Evolutionary conservation across 1,140 invertebrate genomes (phyloP).

Genomic region (Drosophila teissieri): DNA sequence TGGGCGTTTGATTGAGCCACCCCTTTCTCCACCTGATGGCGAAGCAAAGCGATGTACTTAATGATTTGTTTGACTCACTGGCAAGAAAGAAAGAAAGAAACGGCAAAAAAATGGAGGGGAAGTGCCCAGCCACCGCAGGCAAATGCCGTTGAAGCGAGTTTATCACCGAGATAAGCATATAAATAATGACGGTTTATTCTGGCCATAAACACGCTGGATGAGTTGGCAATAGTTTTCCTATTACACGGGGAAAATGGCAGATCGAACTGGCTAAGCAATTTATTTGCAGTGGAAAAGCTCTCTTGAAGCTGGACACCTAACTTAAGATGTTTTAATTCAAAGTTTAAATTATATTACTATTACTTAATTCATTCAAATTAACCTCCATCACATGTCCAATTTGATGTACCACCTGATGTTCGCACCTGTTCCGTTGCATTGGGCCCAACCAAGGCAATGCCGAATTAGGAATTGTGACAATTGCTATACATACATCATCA

Average conservation of each 20-base stretch:
- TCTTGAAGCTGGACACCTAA: not conserved
- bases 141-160: constrained; percentile 50
- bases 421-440: constrained; percentile 46
- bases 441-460: constrained; percentile 41
- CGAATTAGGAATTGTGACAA: constrained; percentile 79
- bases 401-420: constrained; percentile 14
- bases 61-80: constrained; percentile 54
- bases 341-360: not conserved
- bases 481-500: constrained; percentile 71
- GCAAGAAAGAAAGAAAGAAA: not conserved
- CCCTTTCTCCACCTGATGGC: constrained; percentile 8
- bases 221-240: constrained; percentile 47
- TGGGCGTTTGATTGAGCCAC: constrained; percentile 35
- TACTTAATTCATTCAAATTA: constrained; percentile 13
- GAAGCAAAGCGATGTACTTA: constrained; percentile 53
- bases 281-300: not conserved
- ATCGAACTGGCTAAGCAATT: constrained; percentile 16
- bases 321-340: not conserved
- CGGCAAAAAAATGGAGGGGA: constrained; percentile 20
- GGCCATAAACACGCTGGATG: constrained; percentile 49
- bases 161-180: constrained; percentile 51
- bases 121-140: constrained; percentile 31
- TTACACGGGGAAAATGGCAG: constrained; percentile 16
- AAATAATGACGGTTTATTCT: constrained; percentile 46
- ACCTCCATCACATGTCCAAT: constrained; percentile 7